Conservation (phyloP, 1,140 invertebrate species). For the Heterodera carotae region DNA sequence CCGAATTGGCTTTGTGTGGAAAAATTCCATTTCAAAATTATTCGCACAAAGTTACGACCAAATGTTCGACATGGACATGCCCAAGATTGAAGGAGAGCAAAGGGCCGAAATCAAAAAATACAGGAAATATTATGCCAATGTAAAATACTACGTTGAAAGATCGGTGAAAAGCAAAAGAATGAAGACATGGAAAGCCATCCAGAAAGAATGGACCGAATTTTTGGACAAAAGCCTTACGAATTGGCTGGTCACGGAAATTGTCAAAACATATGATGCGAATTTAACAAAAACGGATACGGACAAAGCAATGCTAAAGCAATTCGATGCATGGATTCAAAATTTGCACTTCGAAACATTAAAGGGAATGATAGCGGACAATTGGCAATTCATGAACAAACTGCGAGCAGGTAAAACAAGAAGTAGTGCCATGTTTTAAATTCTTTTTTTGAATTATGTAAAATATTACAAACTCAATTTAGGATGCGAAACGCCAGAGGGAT, state of each 20-base stretch:
- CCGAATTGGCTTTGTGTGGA: not conserved
- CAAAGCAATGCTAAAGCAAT: not conserved
- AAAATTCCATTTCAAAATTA: not conserved
- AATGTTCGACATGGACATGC: not conserved
- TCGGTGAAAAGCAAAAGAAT: not conserved
- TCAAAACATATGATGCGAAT: not conserved
- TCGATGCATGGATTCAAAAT: not conserved
- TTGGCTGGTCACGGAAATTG: not conserved
- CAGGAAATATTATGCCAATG: not conserved
- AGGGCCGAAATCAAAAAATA: not conserved
- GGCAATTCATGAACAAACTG: not conserved
- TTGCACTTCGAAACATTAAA: not conserved
- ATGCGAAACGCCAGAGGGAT: not conserved
- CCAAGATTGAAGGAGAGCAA: not conserved
- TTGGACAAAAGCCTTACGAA: not conserved
- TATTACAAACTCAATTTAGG: no score
- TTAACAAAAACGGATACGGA: not conserved
- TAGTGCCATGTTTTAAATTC: no score
- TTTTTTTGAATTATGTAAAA: no score
- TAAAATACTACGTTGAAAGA: not conserved
- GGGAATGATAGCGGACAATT: not conserved
- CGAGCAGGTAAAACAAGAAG: no score
- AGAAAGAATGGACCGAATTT: not conserved
- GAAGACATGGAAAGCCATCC: not conserved
- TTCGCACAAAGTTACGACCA: not conserved